Percentiles rank a stretch among this genome's conserved stretches.
Evolutionary conservation across 2,888 invertebrate species (phyloP).

Genomic region (Cataglyphis altisquamis): DNA sequence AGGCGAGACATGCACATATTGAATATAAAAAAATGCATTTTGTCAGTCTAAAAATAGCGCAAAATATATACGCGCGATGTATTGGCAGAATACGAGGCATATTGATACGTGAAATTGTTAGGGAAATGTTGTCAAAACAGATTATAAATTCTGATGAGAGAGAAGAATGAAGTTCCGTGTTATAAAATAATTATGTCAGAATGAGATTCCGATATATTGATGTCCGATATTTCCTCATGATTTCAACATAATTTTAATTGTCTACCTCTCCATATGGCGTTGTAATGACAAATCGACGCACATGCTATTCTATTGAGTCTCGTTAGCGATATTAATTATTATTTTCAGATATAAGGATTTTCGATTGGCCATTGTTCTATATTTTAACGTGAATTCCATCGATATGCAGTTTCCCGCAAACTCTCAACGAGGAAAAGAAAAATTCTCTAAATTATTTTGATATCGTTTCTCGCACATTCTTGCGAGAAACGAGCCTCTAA

Average conservation of each 20-base stretch:
- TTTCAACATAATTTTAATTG: slow-evolving; percentile 51
- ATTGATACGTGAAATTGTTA: slow-evolving; percentile 31
- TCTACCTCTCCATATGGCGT: slow-evolving; percentile 29
- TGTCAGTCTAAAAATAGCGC: neutral
- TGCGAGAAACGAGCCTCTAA: slow-evolving; percentile 28
- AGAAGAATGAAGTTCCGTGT: slow-evolving; percentile 22
- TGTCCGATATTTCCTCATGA: slow-evolving; percentile 27
- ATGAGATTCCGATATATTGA: slow-evolving; percentile 48
- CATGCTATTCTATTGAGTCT: neutral
- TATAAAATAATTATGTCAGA: slow-evolving; percentile 40
- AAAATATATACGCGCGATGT: slow-evolving; percentile 1
- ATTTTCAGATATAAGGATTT: slow-evolving; percentile 46
- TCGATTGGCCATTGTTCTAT: slow-evolving; percentile 6
- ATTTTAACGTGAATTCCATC: slow-evolving; percentile 15
- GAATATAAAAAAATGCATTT: slow-evolving; percentile 24
- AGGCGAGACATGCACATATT: neutral
- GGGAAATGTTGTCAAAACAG: slow-evolving; percentile 3
- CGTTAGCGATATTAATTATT: slow-evolving; percentile 49
- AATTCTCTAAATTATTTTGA: slow-evolving; percentile 29
- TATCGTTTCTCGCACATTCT: slow-evolving; percentile 12
- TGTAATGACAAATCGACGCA: slow-evolving; percentile 27
- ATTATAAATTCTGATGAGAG: slow-evolving; percentile 20
- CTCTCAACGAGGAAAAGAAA: slow-evolving; percentile 2
- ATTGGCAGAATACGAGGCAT: slow-evolving; percentile 1
- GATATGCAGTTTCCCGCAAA: slow-evolving; percentile 7